These are phyloP conservation scores for Volucella inflata DNA, from an alignment of 2,888 invertebrate genomes.

Conservation along the genomic window DNA sequence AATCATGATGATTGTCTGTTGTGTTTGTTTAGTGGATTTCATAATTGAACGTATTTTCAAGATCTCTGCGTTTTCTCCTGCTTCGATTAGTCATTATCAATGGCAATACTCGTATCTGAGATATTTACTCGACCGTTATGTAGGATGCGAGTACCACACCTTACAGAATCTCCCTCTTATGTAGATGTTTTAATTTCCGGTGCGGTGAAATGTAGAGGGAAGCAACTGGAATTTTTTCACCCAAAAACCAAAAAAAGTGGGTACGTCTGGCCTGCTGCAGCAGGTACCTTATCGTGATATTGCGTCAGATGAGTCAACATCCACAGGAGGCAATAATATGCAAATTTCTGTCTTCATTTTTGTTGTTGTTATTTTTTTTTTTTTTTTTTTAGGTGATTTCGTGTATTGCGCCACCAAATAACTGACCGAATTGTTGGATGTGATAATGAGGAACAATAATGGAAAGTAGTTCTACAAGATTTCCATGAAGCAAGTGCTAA, in stretches of 20 bases:
- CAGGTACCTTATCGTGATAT: constrained; percentile 15
- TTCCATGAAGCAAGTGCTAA: constrained; percentile 57
- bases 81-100: constrained; percentile 57
- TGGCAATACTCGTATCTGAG: constrained; percentile 22
- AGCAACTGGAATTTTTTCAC: not conserved
- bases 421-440: constrained; percentile 64
- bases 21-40: constrained; percentile 40
- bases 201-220: not conserved
- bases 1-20: not conserved
- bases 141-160: constrained; percentile 44
- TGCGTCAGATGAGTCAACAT: constrained; percentile 69
- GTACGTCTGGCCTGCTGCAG: too few relatives aligned
- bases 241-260: not conserved
- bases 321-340: constrained; percentile 19
- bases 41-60: constrained; percentile 41
- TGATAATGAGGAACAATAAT: constrained; percentile 50
- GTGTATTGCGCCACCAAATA: constrained; percentile 63
- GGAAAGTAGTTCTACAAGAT: constrained; percentile 71
- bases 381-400: constrained; percentile 29
- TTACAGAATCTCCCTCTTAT: constrained; percentile 1
- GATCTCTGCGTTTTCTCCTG: constrained; percentile 34
- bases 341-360: not conserved
- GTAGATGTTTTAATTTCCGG: not conserved
- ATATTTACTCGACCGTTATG: constrained; percentile 44
- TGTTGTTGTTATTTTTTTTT: not conserved